phyloP scores from a whole-genome alignment of 2,113 vertebrate species.

The Anhinga anhinga region DNA sequence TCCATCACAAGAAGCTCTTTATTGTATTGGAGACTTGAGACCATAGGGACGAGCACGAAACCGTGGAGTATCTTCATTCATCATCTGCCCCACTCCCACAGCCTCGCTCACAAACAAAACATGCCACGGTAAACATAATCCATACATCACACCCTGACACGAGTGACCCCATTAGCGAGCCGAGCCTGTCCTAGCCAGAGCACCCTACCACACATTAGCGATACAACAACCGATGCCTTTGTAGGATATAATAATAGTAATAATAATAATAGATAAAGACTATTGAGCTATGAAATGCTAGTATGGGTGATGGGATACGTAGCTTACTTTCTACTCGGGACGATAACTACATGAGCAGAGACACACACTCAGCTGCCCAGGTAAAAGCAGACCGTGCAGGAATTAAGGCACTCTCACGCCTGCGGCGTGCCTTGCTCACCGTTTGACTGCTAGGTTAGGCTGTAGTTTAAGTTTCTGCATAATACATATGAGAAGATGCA shows the following conservation, averaged over 20 bases:
- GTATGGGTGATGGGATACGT: background rate
- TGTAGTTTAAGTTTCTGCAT: background rate
- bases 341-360: background rate
- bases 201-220: slow-evolving; percentile 51
- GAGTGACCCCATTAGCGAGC: slow-evolving; percentile 61
- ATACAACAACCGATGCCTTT: background rate
- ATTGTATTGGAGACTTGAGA: slow-evolving; percentile 50
- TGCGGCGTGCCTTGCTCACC: background rate
- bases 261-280: background rate
- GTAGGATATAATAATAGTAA: background rate
- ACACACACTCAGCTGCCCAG: background rate
- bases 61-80: slow-evolving; percentile 79
- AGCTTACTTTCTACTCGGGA: background rate
- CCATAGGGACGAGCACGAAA: slow-evolving; percentile 76
- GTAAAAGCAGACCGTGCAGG: background rate
- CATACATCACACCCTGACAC: slow-evolving; percentile 81
- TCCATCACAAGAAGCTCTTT: background rate
- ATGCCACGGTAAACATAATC: slow-evolving; percentile 84
- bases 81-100: slow-evolving; percentile 76
- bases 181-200: slow-evolving; percentile 3
- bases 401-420: background rate
- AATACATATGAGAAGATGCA: slow-evolving; percentile 7
- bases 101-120: slow-evolving; percentile 77
- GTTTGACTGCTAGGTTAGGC: background rate
- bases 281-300: background rate